Base-by-base conservation (phyloP, 92 coral and sea anemone genomes). In the Micromussa lordhowensis region DNA sequence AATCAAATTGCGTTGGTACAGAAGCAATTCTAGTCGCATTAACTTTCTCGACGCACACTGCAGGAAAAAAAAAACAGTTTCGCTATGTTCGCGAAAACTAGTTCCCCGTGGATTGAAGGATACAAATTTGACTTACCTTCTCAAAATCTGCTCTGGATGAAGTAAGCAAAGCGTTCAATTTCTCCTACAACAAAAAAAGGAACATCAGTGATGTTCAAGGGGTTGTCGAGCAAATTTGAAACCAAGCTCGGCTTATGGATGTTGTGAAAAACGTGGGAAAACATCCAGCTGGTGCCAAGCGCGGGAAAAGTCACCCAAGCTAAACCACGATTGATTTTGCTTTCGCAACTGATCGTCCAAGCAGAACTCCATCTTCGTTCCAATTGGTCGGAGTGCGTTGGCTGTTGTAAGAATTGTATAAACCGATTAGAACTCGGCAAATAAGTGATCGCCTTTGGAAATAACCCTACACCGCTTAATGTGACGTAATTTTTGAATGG, bases 141-240 rank as follows among this genome's bases (percentile, higher is more conserved):
- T 95, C 99, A 53, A 93, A 86, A 88, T 96, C 98, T n/a, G 90
- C 86, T 78, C 91, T 84, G 48, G 94, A 81, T 15, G 96, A 93
- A 38, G 76, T 70, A 36, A 96, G 87, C 86, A 87, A 93, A 13
- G 95, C 80, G 81, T 91, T 91, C 51, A 91, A 93, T 34, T 96
- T 96, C 68, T 92, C 96, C 99, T 96, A 87, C 48, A 74, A 88
- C 28, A n/a, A 18, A 13, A 30, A 31, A 34, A 6, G 3, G 19
- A 48, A 19, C 15, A 40, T 21, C 29, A 32, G 3, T 22, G 32
- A 1, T 3, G 19, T 73, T 73, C 16, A 18, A 38, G 9, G 10
- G 44, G 22, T 24, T 30, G 29, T 61, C 26, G 2, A 2, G 22
- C 0, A 19, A 61, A 19, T 44, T 8, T 44, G 12, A 44, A 44